phyloP scores from a whole-genome alignment of 1,140 invertebrate species.

The Musca vetustissima region DNA sequence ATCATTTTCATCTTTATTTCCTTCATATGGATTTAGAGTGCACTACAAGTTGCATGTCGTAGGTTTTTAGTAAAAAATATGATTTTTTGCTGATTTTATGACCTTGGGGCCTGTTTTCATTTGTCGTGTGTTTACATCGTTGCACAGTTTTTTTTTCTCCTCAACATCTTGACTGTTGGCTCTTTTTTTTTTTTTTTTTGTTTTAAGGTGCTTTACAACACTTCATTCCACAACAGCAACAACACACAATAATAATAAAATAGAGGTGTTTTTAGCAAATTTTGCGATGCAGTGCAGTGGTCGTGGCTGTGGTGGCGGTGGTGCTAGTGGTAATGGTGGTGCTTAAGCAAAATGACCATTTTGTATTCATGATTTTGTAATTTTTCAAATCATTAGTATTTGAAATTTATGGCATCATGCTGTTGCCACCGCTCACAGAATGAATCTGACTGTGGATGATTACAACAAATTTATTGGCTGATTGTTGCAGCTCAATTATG shows the following conservation, averaged over 20 bases:
- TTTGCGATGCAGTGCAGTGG: background rate
- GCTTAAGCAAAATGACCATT: slow-evolving; percentile 17
- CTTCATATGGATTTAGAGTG: background rate
- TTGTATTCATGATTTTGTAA: slow-evolving; percentile 24
- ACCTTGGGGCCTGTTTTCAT: slow-evolving; percentile 25
- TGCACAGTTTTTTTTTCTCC: background rate
- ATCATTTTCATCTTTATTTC: too few relatives aligned
- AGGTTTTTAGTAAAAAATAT: background rate
- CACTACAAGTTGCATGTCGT: background rate
- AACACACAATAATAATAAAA: too few relatives aligned
- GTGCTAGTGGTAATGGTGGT: too few relatives aligned
- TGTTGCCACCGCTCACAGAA: slow-evolving; percentile 16
- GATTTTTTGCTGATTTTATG: background rate
- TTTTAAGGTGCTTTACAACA: too few relatives aligned
- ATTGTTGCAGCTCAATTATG: slow-evolving; percentile 20
- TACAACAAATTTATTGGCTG: slow-evolving; percentile 1
- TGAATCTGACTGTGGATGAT: slow-evolving; percentile 13
- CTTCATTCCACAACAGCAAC: too few relatives aligned
- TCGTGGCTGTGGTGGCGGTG: too few relatives aligned
- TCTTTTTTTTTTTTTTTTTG: too few relatives aligned
- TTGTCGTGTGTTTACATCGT: slow-evolving; percentile 16
- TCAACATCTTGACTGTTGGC: background rate
- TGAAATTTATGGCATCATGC: slow-evolving; percentile 22
- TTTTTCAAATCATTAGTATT: slow-evolving; percentile 26
- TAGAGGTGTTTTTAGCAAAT: too few relatives aligned